Evolutionary conservation across 2,888 invertebrate genomes (phyloP).

Genomic region (Drosophila eohydei): DNA sequence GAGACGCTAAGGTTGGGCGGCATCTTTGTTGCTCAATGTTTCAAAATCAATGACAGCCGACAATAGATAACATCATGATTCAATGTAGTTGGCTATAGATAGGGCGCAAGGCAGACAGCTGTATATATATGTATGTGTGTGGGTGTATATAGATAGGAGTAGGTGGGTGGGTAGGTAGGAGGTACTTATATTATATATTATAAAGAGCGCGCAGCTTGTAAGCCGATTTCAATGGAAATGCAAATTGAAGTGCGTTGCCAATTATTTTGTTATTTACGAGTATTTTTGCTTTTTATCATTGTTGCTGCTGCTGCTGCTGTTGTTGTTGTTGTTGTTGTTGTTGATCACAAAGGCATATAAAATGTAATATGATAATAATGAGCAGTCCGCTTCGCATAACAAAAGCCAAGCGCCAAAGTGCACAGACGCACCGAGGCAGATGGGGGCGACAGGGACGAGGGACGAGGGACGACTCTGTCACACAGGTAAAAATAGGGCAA

Average conservation of each 20-base stretch:
- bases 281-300: constrained; percentile 47
- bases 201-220: constrained; percentile 42
- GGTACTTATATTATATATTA: constrained; percentile 37
- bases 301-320: constrained; percentile 25
- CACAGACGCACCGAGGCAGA: background rate
- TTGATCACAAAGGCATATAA: constrained; percentile 57
- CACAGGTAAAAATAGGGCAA: constrained; percentile 47
- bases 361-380: constrained; percentile 76
- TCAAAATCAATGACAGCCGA: constrained; percentile 72
- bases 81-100: constrained; percentile 10
- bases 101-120: constrained; percentile 1
- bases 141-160: background rate
- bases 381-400: constrained; percentile 52
- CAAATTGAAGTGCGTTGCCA: constrained; percentile 77
- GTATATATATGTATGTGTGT: background rate
- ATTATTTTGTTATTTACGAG: constrained; percentile 78
- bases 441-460: background rate
- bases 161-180: background rate
- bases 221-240: constrained; percentile 80
- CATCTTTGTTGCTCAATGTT: constrained; percentile 50
- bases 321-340: constrained; percentile 30
- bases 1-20: constrained; percentile 27
- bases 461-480: background rate
- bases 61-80: constrained; percentile 59
- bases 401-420: constrained; percentile 39